Conservation (phyloP, 2,113 vertebrate species). For the Telmatochromis sp. region DNA sequence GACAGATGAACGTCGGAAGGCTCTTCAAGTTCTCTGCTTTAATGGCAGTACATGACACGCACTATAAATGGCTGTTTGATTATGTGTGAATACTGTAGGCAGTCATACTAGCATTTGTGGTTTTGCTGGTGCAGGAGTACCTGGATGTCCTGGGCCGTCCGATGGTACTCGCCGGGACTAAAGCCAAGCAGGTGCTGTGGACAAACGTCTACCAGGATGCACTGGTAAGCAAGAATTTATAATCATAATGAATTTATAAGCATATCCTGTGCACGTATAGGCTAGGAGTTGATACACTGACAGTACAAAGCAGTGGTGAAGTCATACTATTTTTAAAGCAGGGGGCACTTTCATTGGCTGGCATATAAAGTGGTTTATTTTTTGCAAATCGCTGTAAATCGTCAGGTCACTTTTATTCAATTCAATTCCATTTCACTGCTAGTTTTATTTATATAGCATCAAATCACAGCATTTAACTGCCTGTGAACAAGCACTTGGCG, state of each 20-base stretch:
- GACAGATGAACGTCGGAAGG: constrained; percentile 15
- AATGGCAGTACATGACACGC: constrained; percentile 1
- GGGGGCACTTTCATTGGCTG: neutral
- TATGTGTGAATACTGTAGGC: constrained; percentile 7
- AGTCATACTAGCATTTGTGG: neutral
- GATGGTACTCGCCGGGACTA: constrained; percentile 91
- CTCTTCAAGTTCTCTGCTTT: constrained; percentile 35
- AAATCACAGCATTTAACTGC: neutral
- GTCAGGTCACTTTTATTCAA: neutral
- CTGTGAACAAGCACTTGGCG: neutral
- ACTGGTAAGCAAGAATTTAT: constrained; percentile 74
- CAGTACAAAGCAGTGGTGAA: neutral
- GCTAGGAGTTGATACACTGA: neutral
- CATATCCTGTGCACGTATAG: neutral
- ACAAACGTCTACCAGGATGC: constrained; percentile 98
- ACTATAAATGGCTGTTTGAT: constrained; percentile 27
- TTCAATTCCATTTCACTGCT: neutral
- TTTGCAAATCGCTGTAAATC: neutral
- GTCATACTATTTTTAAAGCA: neutral
- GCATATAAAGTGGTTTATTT: neutral
- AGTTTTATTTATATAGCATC: neutral
- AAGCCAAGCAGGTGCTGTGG: constrained; percentile 95
- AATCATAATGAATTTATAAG: neutral
- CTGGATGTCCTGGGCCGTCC: constrained; percentile 94
- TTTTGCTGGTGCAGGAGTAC: constrained; percentile 80